These are phyloP conservation scores for Gorsachius goisagi DNA, from an alignment of 2,113 vertebrate species.

Conservation along the genomic window DNA sequence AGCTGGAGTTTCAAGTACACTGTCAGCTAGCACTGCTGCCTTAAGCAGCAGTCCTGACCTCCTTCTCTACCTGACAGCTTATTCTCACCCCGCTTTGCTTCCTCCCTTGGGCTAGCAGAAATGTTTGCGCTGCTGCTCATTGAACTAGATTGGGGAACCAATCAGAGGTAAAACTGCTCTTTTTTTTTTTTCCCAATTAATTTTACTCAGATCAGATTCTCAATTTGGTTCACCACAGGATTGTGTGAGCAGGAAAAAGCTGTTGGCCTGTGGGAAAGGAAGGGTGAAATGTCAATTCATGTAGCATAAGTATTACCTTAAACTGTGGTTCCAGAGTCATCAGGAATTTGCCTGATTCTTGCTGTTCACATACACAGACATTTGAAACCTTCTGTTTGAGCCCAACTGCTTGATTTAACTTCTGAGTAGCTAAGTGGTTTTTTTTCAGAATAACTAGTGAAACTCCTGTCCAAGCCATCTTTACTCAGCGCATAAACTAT, in stretches of 20 bases:
- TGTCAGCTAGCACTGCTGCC: not conserved
- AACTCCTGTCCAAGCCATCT: accelerated
- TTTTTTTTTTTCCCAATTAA: not conserved
- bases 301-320: not conserved
- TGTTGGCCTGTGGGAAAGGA: not conserved
- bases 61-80: conserved; percentile 45
- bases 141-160: conserved; percentile 42
- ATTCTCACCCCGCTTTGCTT: conserved; percentile 10
- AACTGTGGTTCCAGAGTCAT: not conserved
- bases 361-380: not conserved
- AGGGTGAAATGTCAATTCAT: not conserved
- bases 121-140: conserved; percentile 16
- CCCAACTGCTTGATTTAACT: not conserved
- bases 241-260: not conserved
- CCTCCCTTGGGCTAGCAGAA: conserved; percentile 43
- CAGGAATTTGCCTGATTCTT: not conserved
- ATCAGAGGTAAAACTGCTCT: not conserved
- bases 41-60: conserved; percentile 34
- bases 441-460: not conserved
- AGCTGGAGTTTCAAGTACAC: not conserved
- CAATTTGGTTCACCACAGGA: conserved; percentile 7
- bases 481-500: not conserved
- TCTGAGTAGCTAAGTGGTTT: not conserved
- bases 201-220: conserved; percentile 27
- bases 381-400: not conserved